Base-by-base conservation (phyloP, 2,888 invertebrate genomes). In the Drosophila barbarae region DNA sequence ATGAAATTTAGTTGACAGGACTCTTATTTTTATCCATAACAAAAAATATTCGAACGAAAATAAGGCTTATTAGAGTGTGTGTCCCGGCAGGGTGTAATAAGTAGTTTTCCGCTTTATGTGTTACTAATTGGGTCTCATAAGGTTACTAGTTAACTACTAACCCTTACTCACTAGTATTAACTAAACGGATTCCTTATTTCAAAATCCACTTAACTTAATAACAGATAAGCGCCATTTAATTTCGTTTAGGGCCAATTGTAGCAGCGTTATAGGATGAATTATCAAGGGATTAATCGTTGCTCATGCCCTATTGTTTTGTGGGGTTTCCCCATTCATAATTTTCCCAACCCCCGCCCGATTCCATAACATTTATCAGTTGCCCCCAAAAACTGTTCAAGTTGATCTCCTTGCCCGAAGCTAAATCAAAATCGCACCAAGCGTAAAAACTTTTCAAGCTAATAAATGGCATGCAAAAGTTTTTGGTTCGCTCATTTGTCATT, bases 1-100 rank as follows among this genome's bases (percentile, higher is more conserved):
- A 81, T 84, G 81, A 84, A 84, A 79, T 79, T 81, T 82, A 79
- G 77, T 76, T 77, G 77, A 77, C 80, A 82, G 66, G 46, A 54
- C 53, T 54, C 69, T 67, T 55, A 34, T 61, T 50, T 50, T 34
- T 23, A 34, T 21, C 21, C 34, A 21, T 49, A 46, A 46, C 46
- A 46, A 18, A 15, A 46, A 46, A 26, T 7, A 46, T 7, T 4
- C 28, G 15, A 18, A 46, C 30, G 13, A 46, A 46, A 30, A 30
- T 30, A 30, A 21, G 46, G 30, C 46, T 47, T 21, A 47, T 47
- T 47, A 47, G 30, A 34, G 46, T 13, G 18, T 46, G 46, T 46
- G 30, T 46, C 26, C 26, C 13, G 18, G 21, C 30, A 21, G 18
- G 30, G 30, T 8, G 18, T 32, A 30, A 30, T 46, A 13, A 18